Base-by-base conservation (phyloP, 92 coral and sea anemone genomes). In the Porites evermanni region DNA sequence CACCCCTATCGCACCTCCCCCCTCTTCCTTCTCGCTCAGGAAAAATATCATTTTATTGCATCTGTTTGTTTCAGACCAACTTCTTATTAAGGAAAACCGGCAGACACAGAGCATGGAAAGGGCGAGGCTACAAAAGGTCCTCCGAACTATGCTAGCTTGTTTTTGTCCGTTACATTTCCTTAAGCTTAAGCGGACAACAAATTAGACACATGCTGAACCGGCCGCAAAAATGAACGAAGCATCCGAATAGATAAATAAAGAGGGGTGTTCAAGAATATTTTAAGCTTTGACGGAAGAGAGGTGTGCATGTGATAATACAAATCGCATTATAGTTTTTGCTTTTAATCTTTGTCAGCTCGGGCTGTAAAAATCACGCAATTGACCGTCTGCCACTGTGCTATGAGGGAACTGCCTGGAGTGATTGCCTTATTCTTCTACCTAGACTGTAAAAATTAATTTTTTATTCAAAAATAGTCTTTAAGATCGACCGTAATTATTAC, bases 261-360 rank as follows among this genome's bases (percentile, higher is more conserved):
- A 70, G 68, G 52, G 20, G 78, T 59, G 13, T 53, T 74, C 14
- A 8, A 13, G 38, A 58, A 32, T 70, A 81, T 56, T 58, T 70
- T 81, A 68, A 70, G 86, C 70, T 26, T 12, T 12, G 44, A 53
- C 67, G 85, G 85, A 80, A 80, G 53, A 61, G 32, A 77, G 77
- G 85, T 68, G 85, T 69, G 54, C 13, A 32, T 60, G 24, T 14
- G 38, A 13, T 38, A 38, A 38, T 38, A 4, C 47, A 8, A 20
- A 70, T 47, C 53, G 74, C 53, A 38, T 38, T 70, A 14, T 24
- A 21, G 72, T 21, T 11, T 67, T 38, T 12, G 10, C 24, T 11
- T 24, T 21, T 67, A 21, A 19, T 23, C 24, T 6, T 67, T 19
- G 10, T 11, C 6, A 24, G 18, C 23, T 23, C 12, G 4, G 72